These are phyloP conservation scores for Nanorana parkeri DNA, from an alignment of 2,113 vertebrate genomes.

Conservation along the genomic window DNA sequence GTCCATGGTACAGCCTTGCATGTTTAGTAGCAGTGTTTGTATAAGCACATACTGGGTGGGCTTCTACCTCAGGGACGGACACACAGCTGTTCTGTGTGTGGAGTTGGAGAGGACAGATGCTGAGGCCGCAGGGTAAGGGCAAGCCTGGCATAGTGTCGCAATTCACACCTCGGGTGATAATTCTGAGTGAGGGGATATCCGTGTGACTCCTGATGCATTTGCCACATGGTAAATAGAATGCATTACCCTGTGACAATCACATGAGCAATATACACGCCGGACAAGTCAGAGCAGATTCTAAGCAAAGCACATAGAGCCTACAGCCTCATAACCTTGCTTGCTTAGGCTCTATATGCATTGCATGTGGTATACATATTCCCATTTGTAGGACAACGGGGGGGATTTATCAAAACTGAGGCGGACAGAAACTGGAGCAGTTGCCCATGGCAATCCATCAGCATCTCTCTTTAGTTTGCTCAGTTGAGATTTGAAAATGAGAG, in stretches of 20 bases:
- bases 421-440: too few relatives aligned
- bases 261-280: background rate
- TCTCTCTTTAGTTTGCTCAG: too few relatives aligned
- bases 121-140: background rate
- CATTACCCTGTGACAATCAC: background rate
- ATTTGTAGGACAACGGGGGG: too few relatives aligned
- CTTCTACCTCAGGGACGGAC: constrained; percentile 50
- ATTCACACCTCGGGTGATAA: constrained; percentile 24
- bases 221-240: background rate
- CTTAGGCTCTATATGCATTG: too few relatives aligned
- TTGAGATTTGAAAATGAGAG: too few relatives aligned
- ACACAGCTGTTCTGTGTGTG: constrained; percentile 17
- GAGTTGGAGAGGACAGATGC: constrained; percentile 7
- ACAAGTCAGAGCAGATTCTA: too few relatives aligned
- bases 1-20: too few relatives aligned
- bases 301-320: too few relatives aligned
- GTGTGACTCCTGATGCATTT: background rate
- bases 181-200: background rate
- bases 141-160: background rate
- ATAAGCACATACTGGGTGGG: constrained; percentile 28
- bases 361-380: too few relatives aligned
- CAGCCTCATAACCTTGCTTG: too few relatives aligned
- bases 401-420: too few relatives aligned
- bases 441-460: too few relatives aligned
- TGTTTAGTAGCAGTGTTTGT: background rate